Evolutionary conservation across 2,797 vertebrate genomes (phyloP).

Genomic region (Peromyscus melanophrys): DNA sequence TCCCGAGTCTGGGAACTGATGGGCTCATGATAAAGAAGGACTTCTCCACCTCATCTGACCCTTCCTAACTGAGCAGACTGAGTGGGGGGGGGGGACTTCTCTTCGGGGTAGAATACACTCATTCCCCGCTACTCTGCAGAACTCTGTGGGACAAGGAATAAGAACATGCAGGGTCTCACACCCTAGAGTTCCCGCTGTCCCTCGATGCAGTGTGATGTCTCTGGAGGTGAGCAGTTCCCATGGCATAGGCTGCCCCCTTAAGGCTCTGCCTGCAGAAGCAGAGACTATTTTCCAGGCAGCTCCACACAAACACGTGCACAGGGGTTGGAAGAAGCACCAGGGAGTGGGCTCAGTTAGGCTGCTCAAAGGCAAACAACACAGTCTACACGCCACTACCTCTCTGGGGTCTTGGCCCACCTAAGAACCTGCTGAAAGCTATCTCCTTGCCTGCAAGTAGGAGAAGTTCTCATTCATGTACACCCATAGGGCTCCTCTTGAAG

Average conservation of each 20-base stretch:
- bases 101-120: fast-evolving
- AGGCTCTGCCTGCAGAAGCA: background rate
- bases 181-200: background rate
- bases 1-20: background rate
- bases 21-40: background rate
- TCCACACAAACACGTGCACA: background rate
- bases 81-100: background rate
- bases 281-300: background rate
- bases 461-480: background rate
- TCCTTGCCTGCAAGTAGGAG: background rate
- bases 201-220: fast-evolving
- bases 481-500: background rate
- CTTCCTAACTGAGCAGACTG: background rate
- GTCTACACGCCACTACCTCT: too few relatives aligned
- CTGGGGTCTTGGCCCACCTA: background rate
- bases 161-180: background rate
- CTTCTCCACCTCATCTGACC: background rate
- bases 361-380: background rate
- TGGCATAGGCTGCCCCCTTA: background rate
- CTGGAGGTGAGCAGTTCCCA: background rate
- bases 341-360: too few relatives aligned
- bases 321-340: background rate
- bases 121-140: background rate
- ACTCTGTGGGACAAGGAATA: background rate
- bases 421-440: constrained; percentile 29